A percentile compares a stretch with the other conserved stretches of the same genome.
These are phyloP conservation scores for Polydesmus complanatus DNA, from an alignment of 2,888 invertebrate species.

Conservation along the genomic window DNA sequence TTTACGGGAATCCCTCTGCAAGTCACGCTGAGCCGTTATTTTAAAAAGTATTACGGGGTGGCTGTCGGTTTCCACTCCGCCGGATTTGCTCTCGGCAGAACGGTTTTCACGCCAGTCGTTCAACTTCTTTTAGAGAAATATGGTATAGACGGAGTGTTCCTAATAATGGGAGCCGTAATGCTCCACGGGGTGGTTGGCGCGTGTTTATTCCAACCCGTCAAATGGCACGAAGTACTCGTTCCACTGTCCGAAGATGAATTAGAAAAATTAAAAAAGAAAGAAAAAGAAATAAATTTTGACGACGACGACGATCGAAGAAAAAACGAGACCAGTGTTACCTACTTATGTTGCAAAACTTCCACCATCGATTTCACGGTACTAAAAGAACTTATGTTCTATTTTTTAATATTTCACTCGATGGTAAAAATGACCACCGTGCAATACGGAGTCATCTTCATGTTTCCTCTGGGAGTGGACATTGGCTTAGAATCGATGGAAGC, in stretches of 20 bases:
- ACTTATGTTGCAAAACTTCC: neutral
- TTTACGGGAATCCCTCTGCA: neutral
- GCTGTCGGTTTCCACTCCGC: conserved; percentile 8
- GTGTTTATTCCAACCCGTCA: conserved; percentile 9
- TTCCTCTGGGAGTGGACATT: neutral
- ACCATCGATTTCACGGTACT: neutral
- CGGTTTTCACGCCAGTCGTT: conserved; percentile 24
- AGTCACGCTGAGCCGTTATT: conserved; percentile 9
- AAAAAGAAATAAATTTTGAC: neutral
- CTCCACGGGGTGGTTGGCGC: conserved; percentile 10
- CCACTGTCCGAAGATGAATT: neutral
- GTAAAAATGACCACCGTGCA: neutral
- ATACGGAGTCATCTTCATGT: neutral
- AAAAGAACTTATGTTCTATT: neutral
- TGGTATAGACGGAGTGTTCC: neutral
- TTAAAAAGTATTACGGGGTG: conserved; percentile 9
- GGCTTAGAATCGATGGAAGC: neutral
- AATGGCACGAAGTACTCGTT: conserved; percentile 9
- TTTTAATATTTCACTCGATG: neutral
- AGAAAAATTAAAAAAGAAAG: neutral
- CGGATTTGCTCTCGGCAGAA: conserved; percentile 34
- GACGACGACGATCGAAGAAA: neutral
- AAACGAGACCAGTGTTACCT: neutral
- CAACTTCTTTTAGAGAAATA: conserved; percentile 22
- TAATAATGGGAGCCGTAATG: conserved; percentile 2